Evolutionary conservation across 2,113 vertebrate species (phyloP), one percentile per base, ranked within the genome.

Genomic region (Gadus macrocephalus): DNA sequence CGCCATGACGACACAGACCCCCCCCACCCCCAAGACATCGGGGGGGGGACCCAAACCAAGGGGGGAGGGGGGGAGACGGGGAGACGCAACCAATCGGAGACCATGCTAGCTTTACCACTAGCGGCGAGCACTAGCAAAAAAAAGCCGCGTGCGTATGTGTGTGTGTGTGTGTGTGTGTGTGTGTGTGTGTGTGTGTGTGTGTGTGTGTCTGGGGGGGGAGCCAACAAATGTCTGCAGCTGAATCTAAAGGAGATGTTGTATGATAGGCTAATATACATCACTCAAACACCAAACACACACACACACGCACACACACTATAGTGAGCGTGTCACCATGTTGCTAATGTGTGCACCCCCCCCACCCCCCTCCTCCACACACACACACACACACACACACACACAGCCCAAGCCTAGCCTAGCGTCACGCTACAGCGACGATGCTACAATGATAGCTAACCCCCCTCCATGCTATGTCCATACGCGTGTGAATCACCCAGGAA

Each of bases 261-360:
- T 38, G 42, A 49, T 27, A 22, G 60, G 2, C 61, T 31, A 35
- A 22, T 31, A 27, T 16, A 27, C 19, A 5, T 2, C 56, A 55
- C 15, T 22, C 15, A 62, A 55, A 67, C 19, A 75, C 17, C 66
- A 78, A 9, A 58, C 66, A 77, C 17, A 72, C 63, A n/a, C n/a
- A 62, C 14, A 42, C 14, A 61, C 55, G 73, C 67, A 53, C 8
- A 73, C 4, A 68, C 73, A 61, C 9, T 75, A 66, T 27, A 68
- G 73, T 71, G 81, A 64, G 64, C 72, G 67, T 74, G 76, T 76
- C 78, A 81, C 84, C 78, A 80, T 78, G 80, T 83, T 78, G 77
- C 76, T 80, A 81, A 84, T 77, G 64, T 84, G 73, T 77, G 67
- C 63, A 72, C n/a, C 78, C 69, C 74, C 38, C 60, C 60, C 58